phyloP scores from a whole-genome alignment of 2,113 vertebrate genomes.

The Mirza zaza region DNA sequence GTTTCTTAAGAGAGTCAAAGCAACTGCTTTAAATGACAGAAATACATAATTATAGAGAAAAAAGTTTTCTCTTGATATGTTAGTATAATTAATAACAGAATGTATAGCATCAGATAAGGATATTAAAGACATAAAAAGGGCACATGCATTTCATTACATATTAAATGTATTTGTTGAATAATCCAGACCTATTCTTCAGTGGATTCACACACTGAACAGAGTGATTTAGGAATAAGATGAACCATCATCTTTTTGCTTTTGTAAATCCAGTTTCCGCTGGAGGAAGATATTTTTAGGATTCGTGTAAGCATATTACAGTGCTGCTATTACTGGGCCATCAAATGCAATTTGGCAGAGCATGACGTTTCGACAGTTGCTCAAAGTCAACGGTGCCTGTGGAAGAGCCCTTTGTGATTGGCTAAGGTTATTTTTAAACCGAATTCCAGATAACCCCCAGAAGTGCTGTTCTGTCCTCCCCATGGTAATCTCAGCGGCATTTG shows the following conservation, averaged over 20 bases:
- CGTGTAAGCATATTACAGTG: constrained; percentile 62
- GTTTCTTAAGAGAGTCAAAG: background rate
- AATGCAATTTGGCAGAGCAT: constrained; percentile 75
- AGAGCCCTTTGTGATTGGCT: constrained; percentile 69
- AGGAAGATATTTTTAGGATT: constrained; percentile 78
- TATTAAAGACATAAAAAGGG: background rate
- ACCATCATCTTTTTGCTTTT: background rate
- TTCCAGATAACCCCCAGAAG: constrained; percentile 77
- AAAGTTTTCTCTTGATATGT: background rate
- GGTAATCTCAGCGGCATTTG: constrained; percentile 55
- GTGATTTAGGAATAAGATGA: constrained; percentile 39
- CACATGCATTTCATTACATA: background rate
- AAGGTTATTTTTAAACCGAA: constrained; percentile 82
- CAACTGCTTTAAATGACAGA: background rate
- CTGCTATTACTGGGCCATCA: constrained; percentile 73
- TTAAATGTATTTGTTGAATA: constrained; percentile 1
- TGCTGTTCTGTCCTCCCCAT: constrained; percentile 49
- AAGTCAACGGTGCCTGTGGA: constrained; percentile 72
- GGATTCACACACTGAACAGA: background rate
- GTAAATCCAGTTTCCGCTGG: constrained; percentile 49
- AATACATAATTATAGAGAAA: background rate
- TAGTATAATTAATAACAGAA: constrained; percentile 51
- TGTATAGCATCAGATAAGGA: background rate
- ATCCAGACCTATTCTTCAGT: background rate
- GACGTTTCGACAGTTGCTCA: constrained; percentile 77